Base-by-base conservation (phyloP, 2,888 invertebrate genomes). In the Gastracanthus pulcherrimus region DNA sequence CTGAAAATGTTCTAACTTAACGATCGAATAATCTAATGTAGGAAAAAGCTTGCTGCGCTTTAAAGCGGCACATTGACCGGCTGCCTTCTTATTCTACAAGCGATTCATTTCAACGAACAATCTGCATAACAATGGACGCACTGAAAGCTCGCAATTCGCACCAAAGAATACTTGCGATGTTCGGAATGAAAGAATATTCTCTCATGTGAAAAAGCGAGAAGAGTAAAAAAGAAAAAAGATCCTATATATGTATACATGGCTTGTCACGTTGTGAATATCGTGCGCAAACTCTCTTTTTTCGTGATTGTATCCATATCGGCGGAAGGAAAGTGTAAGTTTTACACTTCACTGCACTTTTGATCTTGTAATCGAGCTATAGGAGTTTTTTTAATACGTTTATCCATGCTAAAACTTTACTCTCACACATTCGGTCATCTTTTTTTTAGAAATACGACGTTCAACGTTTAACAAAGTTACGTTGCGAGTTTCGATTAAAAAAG, bases 101-200 rank as follows among this genome's bases (percentile, higher is more conserved):
- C 64, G 64, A 75, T 45, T 45, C 29, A 62, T 45, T 75, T 45
- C 11, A 16, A 19, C 48, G 60, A 36, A 3, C 75, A 64, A 75
- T 64, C 64, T 64, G 48, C 75, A 75, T 64, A 45, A 64, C 75
- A 64, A 75, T 64, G 41, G 62, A 5, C 19, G 13, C 29, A 4
- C 29, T 45, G 45, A 62, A 75, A 45, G 45, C 48, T 36, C 11
- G 26, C 29, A n/a, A 70, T 31, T 70, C 11, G 19, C 7, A 41
- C 29, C 34, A 34, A 70, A 31, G 34, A 69, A 23, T 69, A 48
- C 31, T 13, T 23, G 34, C 23, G 36, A 64, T 64, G 60, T 29
- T n/a, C 19, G 23, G 23, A 64, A 64, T 64, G 38, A 64, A 38
- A 6, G 64, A 38, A 36, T 38, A 19, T 36, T 64, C 36, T 9